Conservation (phyloP, 2,113 vertebrate species). For the Oncorhynchus gorbuscha region DNA sequence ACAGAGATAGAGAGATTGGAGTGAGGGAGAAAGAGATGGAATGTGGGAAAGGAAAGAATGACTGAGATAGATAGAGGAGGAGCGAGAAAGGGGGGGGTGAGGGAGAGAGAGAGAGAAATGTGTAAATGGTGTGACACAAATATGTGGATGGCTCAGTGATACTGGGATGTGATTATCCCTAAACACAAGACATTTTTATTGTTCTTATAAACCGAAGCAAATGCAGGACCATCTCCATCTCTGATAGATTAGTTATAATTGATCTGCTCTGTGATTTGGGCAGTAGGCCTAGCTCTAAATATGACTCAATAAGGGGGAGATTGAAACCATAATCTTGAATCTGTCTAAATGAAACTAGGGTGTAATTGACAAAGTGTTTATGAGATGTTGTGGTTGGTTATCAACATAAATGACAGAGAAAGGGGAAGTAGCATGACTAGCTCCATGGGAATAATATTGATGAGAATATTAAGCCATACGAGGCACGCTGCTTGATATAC, state of each 20-base stretch:
- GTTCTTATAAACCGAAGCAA: background rate
- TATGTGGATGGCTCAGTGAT: background rate
- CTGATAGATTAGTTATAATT: background rate
- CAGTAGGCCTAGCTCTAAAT: background rate
- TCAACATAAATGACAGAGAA: too few species aligned
- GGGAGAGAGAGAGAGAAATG: background rate
- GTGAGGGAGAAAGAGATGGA: conserved; percentile 9
- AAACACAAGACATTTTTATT: background rate
- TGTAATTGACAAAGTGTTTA: too few species aligned
- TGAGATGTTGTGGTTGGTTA: too few species aligned
- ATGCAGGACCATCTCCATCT: background rate
- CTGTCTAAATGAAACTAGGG: too few species aligned
- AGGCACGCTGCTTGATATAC: too few species aligned
- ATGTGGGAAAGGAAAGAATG: conserved; percentile 5
- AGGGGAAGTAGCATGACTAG: too few species aligned
- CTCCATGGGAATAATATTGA: too few species aligned
- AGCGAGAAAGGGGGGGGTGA: background rate
- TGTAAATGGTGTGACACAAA: background rate
- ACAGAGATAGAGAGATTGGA: conserved; percentile 4
- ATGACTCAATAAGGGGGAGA: background rate
- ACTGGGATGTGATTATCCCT: background rate
- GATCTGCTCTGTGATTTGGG: background rate
- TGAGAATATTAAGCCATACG: too few species aligned
- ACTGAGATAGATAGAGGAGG: background rate
- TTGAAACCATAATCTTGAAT: background rate